phyloP scores from a whole-genome alignment of 2,797 vertebrate genomes.

The Notolepis coatsorum region DNA sequence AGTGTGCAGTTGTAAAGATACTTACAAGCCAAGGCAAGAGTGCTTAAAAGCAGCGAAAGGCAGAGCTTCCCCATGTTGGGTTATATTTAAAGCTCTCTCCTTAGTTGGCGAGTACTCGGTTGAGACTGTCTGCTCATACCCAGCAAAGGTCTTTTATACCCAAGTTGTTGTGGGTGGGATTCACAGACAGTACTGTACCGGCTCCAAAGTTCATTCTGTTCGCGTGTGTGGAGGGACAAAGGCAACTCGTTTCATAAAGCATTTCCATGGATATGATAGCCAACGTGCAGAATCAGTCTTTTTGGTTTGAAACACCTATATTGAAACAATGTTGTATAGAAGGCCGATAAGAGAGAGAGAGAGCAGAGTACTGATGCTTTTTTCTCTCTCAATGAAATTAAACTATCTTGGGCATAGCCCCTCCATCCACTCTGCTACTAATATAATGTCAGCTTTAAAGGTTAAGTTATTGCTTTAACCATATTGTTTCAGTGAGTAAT shows the following conservation, averaged over 20 bases:
- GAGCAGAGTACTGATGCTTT: no score
- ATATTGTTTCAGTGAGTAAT: no score
- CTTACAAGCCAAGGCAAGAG: constrained; percentile 76
- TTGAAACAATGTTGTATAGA: no score
- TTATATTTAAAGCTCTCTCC: constrained; percentile 60
- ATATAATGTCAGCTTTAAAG: no score
- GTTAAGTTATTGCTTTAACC: no score
- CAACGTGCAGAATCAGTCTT: neutral
- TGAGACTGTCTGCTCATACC: constrained; percentile 34
- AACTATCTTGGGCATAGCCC: no score
- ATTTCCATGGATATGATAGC: neutral
- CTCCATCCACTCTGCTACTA: no score
- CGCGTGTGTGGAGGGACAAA: constrained; percentile 51
- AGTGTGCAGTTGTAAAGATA: constrained; percentile 26
- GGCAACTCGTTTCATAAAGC: constrained; percentile 41
- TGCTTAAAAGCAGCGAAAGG: constrained; percentile 70
- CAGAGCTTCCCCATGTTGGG: constrained; percentile 82
- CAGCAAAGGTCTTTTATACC: constrained; percentile 50
- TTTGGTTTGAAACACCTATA: no score
- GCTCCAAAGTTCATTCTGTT: constrained; percentile 59
- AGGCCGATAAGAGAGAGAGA: no score
- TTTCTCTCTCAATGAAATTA: no score
- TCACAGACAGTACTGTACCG: constrained; percentile 16
- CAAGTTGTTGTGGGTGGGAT: constrained; percentile 4
- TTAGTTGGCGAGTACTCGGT: constrained; percentile 27